Base-by-base conservation (phyloP, 1,140 invertebrate species). In the Carcinoscorpius rotundicauda region DNA sequence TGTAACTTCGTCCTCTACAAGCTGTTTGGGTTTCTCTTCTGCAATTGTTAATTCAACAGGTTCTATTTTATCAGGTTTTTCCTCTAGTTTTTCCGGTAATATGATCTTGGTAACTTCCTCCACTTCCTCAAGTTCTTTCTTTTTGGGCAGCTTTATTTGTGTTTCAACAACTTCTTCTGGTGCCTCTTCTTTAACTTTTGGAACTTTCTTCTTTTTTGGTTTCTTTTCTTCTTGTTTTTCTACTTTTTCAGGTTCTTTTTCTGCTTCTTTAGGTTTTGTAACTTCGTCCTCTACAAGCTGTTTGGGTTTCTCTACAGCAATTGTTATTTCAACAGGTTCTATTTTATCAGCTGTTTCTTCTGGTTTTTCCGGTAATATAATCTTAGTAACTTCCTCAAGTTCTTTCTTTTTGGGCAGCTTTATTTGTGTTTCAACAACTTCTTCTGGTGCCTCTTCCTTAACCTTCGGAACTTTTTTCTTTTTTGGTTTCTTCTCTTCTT, bases 271-370 rank as follows among this genome's bases (percentile, higher is more conserved):
- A 68, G 64, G 64, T 49, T 55, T 66, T 52, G 61, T 69, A 4
- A 69, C 66, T 71, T 71, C 67, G 66, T 73, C 72, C 51, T 53
- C 58, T 58, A 66, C 64, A 57, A 67, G 71, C 66, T 67, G 67
- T 63, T 53, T 59, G 6, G 72, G 62, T 55, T 55, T 55, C n/a
- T 55, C n/a, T n/a, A 6, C n/a, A 6, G n/a, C 6, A n/a, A n/a
- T 55, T 55, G n/a, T 55, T n/a, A 6, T 55, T 55, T 55, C 53
- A 6, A 6, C 53, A 55, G n/a, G 6, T 55, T 55, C 53, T n/a
- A 6, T n/a, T 6, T 6, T n/a, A 6, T 55, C 53, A 6, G 53
- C 6, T 55, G 5, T 61, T 61, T 55, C 53, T 55, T 55, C 53
- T 55, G 6, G 6, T 6, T 6, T 6, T 55, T 55, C n/a, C 53